Evolutionary conservation across 2,113 vertebrate species (phyloP).

Genomic region (Phyllopteryx taeniolatus): DNA sequence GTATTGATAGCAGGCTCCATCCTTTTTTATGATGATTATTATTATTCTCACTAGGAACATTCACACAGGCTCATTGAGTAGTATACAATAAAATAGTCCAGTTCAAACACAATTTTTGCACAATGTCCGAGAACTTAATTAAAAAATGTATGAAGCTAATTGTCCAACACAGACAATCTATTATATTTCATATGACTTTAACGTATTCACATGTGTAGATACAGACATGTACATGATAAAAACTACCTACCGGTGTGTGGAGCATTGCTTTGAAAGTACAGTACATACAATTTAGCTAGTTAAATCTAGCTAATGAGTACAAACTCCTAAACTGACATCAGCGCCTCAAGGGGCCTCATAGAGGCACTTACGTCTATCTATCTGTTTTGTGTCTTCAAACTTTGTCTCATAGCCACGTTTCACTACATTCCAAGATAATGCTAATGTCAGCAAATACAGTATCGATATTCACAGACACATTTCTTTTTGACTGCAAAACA

Average conservation of each 20-base stretch:
- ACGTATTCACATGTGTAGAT: slow-evolving; percentile 70
- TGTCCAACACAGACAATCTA: background rate
- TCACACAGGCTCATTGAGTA: too few species aligned
- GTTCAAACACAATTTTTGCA: background rate
- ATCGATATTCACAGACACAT: slow-evolving; percentile 11
- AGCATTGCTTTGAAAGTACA: slow-evolving; percentile 46
- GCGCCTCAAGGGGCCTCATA: slow-evolving; percentile 69
- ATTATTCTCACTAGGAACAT: too few species aligned
- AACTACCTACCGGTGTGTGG: slow-evolving; percentile 38
- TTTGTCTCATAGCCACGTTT: slow-evolving; percentile 32
- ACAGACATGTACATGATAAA: slow-evolving; percentile 67
- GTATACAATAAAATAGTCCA: too few species aligned
- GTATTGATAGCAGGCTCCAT: too few species aligned
- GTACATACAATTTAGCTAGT: slow-evolving; percentile 52
- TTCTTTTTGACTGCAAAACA: slow-evolving; percentile 19
- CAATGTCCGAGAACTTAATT: background rate
- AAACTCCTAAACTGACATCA: slow-evolving; percentile 59
- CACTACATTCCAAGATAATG: slow-evolving; percentile 40
- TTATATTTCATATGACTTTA: slow-evolving; percentile 65
- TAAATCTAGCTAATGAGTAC: slow-evolving; percentile 68
- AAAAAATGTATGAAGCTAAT: background rate
- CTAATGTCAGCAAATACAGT: slow-evolving; percentile 34
- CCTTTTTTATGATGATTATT: too few species aligned
- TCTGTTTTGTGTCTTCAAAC: slow-evolving; percentile 42
- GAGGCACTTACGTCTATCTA: slow-evolving; percentile 65